Evolutionary conservation across 2,113 vertebrate species (phyloP).

Genomic region (Mesocricetus auratus): DNA sequence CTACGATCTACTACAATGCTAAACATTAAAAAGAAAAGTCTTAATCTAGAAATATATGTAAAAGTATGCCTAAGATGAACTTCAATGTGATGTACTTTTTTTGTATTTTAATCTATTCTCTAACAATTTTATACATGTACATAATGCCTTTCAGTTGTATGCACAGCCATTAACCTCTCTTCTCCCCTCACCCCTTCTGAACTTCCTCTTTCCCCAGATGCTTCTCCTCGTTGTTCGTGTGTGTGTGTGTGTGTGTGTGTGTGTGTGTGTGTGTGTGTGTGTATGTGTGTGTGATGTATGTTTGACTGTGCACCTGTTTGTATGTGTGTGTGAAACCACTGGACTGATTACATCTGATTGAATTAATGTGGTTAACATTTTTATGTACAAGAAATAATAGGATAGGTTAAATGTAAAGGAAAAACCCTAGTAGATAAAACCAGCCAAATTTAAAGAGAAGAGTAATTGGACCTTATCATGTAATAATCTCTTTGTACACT

Average conservation of each 20-base stretch:
- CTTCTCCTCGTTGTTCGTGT: neutral
- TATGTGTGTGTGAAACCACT: neutral
- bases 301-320: too few species aligned
- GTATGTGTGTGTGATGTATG: too few species aligned
- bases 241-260: neutral
- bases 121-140: neutral
- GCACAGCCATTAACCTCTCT: neutral
- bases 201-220: neutral
- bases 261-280: neutral
- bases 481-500: neutral
- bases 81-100: neutral
- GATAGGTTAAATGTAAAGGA: neutral
- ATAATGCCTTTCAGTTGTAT: neutral
- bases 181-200: neutral
- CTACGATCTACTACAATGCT: neutral
- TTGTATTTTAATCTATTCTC: neutral
- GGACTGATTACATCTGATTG: neutral
- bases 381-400: neutral
- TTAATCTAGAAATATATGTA: conserved; percentile 24
- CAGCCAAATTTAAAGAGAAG: neutral
- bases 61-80: neutral
- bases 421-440: neutral
- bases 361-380: neutral
- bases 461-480: neutral
- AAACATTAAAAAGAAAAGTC: neutral